phyloP scores from a whole-genome alignment of 2,888 invertebrate species.

The Hirtodrosophila alboralis region DNA sequence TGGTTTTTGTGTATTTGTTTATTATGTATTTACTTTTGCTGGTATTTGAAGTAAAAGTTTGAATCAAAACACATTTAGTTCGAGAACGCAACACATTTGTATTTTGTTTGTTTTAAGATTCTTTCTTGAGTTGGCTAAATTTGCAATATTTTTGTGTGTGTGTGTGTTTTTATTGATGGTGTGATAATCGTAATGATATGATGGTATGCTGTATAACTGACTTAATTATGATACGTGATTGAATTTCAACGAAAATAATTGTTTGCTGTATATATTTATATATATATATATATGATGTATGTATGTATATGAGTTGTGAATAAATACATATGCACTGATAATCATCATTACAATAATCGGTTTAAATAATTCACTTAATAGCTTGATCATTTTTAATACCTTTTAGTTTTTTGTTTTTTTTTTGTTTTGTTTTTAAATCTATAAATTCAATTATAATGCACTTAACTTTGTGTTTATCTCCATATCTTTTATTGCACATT shows the following conservation, averaged over 20 bases:
- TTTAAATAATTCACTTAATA: slow-evolving; percentile 74
- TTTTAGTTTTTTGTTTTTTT: slow-evolving; percentile 12
- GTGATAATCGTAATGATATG: slow-evolving; percentile 15
- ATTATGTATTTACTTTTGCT: slow-evolving; percentile 35
- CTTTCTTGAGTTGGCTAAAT: slow-evolving; percentile 52
- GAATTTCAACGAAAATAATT: slow-evolving; percentile 42
- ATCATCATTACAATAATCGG: slow-evolving; percentile 67
- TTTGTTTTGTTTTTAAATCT: slow-evolving; percentile 53
- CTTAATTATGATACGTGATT: slow-evolving; percentile 32
- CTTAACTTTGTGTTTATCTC: slow-evolving; percentile 71
- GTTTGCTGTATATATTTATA: slow-evolving; percentile 40
- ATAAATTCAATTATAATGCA: slow-evolving; percentile 79
- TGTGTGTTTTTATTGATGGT: slow-evolving; percentile 9
- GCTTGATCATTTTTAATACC: slow-evolving; percentile 31
- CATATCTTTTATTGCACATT: slow-evolving; percentile 48
- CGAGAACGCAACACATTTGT: slow-evolving; percentile 71
- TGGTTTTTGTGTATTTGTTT: slow-evolving; percentile 24
- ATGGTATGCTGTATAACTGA: slow-evolving; percentile 37
- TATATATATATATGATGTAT: slow-evolving; percentile 51
- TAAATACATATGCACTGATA: slow-evolving; percentile 72
- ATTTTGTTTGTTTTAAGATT: slow-evolving; percentile 49
- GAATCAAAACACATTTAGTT: slow-evolving; percentile 76
- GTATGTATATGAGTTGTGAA: slow-evolving; percentile 68
- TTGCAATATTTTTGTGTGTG: slow-evolving; percentile 39
- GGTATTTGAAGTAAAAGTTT: slow-evolving; percentile 74